phyloP scores from a whole-genome alignment of 2,888 invertebrate species.

The Eristalinus aeneus region DNA sequence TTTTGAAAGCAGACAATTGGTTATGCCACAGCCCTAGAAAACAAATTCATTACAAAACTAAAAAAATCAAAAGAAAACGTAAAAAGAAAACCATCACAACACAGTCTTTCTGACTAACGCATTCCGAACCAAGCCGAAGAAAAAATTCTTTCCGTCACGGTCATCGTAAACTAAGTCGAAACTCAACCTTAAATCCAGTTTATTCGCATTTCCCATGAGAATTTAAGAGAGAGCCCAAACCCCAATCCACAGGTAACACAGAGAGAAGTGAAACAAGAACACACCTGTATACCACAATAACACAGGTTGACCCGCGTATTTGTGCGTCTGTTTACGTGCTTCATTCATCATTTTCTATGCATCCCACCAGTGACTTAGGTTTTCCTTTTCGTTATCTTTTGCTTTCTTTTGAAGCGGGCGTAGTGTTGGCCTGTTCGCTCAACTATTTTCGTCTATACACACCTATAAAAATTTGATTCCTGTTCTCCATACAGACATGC shows the following conservation, averaged over 20 bases:
- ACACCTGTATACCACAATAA: constrained; percentile 18
- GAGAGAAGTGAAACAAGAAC: neutral
- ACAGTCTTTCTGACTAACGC: neutral
- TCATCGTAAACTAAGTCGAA: neutral
- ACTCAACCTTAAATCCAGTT: constrained; percentile 35
- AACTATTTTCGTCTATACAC: neutral
- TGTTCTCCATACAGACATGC: neutral
- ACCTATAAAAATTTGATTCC: neutral
- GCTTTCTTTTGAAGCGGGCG: neutral
- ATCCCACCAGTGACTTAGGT: neutral
- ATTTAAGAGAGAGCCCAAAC: constrained; percentile 17
- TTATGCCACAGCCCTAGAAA: neutral
- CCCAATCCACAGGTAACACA: neutral
- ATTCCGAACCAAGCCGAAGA: constrained; percentile 26
- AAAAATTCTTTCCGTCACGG: neutral
- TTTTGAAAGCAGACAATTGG: neutral
- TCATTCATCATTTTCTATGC: neutral
- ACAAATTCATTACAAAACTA: neutral
- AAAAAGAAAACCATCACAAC: constrained; percentile 16
- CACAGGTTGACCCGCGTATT: constrained; percentile 5
- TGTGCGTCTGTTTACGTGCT: constrained; percentile 20
- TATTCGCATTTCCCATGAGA: constrained; percentile 14
- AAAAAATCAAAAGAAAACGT: neutral
- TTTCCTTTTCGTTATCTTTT: neutral
- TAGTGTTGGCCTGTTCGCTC: neutral